These are phyloP conservation scores for Archocentrus centrarchus DNA, from an alignment of 2,113 vertebrate genomes.

Conservation along the genomic window DNA sequence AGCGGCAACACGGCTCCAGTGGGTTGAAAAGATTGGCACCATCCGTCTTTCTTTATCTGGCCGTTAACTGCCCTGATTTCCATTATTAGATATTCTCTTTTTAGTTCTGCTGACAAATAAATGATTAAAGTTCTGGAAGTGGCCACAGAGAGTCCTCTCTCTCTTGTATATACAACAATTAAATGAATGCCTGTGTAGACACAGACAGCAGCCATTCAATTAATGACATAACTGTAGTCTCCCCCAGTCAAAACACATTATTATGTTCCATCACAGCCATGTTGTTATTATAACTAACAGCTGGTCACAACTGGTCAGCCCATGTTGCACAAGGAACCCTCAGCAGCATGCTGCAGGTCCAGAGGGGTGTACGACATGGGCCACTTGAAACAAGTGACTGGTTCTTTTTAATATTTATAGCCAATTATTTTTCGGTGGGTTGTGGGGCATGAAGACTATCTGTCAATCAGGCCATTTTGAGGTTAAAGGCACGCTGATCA, in stretches of 20 bases:
- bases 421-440: constrained; percentile 31
- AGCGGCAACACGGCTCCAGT: neutral
- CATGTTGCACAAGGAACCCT: neutral
- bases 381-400: neutral
- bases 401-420: constrained; percentile 54
- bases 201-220: neutral
- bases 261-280: neutral
- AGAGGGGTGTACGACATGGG: neutral
- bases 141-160: neutral
- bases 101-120: constrained; percentile 54
- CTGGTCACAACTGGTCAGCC: neutral
- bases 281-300: neutral
- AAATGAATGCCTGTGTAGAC: neutral
- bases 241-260: neutral
- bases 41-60: constrained; percentile 20
- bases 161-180: neutral
- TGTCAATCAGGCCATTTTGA: neutral
- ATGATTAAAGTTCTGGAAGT: constrained; percentile 18
- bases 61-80: constrained; percentile 40
- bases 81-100: constrained; percentile 41
- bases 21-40: constrained; percentile 11
- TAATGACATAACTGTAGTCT: neutral
- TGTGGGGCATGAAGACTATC: neutral
- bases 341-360: neutral
- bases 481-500: neutral